These are phyloP conservation scores for Colius striatus DNA, from an alignment of 2,113 vertebrate genomes.

Conservation along the genomic window DNA sequence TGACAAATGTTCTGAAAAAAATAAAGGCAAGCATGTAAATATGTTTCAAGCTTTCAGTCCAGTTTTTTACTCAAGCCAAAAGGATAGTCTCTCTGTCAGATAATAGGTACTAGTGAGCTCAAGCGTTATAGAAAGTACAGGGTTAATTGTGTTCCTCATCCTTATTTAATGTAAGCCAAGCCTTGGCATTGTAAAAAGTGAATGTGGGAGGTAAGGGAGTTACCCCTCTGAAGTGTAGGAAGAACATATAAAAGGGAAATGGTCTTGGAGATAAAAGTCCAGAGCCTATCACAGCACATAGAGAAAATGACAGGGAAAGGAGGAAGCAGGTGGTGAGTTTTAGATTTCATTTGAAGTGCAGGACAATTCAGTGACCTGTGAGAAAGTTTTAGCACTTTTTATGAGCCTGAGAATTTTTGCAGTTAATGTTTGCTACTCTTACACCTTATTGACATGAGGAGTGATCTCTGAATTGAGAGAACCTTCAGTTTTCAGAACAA, in stretches of 20 bases:
- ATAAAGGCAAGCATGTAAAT: neutral
- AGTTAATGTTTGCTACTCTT: neutral
- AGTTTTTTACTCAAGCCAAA: neutral
- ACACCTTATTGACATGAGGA: neutral
- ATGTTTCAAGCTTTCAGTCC: neutral
- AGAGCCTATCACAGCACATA: neutral
- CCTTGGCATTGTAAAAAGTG: neutral
- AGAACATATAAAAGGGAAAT: neutral
- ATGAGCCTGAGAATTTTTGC: neutral
- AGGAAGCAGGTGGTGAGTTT: conserved; percentile 27
- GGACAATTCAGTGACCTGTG: conserved; percentile 20
- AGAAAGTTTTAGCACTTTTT: neutral
- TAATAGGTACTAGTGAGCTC: neutral
- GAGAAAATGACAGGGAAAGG: neutral
- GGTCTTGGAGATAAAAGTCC: conserved; percentile 5
- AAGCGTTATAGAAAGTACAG: neutral
- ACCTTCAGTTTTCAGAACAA: neutral
- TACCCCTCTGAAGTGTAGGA: conserved; percentile 8
- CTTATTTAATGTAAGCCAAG: neutral
- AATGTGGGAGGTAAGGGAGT: neutral
- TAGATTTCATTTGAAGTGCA: conserved; percentile 30
- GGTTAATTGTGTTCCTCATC: neutral
- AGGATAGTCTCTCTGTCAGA: neutral
- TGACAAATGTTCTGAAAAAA: neutral
- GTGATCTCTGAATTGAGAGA: neutral